A percentile compares a stretch with the other conserved stretches of the same genome.
Conservation (phyloP, 2,113 vertebrate genomes). For the Cisticola juncidis region DNA sequence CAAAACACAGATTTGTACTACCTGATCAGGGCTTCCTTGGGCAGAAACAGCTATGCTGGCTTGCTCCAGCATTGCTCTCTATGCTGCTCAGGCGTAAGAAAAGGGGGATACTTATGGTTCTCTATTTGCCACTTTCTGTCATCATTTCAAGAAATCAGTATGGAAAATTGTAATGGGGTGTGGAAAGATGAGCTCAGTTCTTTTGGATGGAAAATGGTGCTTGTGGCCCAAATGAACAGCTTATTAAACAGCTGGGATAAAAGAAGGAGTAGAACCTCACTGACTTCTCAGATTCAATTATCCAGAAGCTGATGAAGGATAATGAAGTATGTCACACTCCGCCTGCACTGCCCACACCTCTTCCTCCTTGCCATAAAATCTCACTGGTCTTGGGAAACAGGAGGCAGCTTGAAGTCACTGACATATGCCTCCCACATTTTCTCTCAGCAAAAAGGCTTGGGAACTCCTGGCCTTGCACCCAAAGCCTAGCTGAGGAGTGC, state of each 20-base stretch:
- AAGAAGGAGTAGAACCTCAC: not conserved
- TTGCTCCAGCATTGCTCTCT: not conserved
- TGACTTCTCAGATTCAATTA: not conserved
- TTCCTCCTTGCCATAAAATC: not conserved
- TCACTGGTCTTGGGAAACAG: not conserved
- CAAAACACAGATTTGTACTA: not conserved
- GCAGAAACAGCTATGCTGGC: not conserved
- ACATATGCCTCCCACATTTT: not conserved
- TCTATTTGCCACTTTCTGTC: not conserved
- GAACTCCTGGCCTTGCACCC: not conserved
- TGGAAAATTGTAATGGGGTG: not conserved
- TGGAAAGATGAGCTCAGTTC: not conserved
- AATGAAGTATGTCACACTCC: not conserved
- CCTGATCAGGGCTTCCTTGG: not conserved
- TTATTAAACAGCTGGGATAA: not conserved
- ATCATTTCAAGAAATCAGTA: not conserved
- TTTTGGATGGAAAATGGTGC: not conserved
- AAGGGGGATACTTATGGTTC: fast-evolving
- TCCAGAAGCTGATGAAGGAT: not conserved
- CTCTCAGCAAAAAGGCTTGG: not conserved
- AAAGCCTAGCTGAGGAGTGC: not conserved
- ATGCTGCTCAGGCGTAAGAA: not conserved
- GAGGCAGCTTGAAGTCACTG: not conserved
- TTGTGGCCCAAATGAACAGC: not conserved
- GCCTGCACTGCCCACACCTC: not conserved